Base-by-base conservation (phyloP, 2,797 vertebrate species). In the Anomalospiza imberbis region DNA sequence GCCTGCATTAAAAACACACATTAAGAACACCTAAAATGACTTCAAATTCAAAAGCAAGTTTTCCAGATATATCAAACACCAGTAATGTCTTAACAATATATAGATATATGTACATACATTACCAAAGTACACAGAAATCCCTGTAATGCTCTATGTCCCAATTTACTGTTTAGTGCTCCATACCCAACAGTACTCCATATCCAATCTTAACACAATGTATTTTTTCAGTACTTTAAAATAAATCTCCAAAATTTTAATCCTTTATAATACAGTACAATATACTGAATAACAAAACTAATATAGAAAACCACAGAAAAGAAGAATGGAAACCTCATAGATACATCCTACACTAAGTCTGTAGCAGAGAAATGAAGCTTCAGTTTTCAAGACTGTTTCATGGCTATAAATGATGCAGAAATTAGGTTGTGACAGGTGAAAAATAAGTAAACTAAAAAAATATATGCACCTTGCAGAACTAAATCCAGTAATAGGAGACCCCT, bases 51-150 rank as follows among this genome's bases (percentile, higher is more conserved):
- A 65, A 84, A 66, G 13, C 13, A 84, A 81, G 22, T 55, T 50
- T 89, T 73, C 24, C 22, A 79, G 54, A 62, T n/a, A 42, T 2
- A 81, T 26, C 20, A 22, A 67, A 61, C 9, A 68, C 34, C 62
- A 73, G 10, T 13, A 62, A 76, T 28, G 10, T 13, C 11, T 76
- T 29, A 60, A 50, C 18, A 22, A 70, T 31, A 40, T 1, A 51
- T 0, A 75, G 1, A 47, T 26, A 28, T 2, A 53, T 5, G 11
- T 14, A 53, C 18, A 29, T 15, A 32, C 12, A 45, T 47, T n/a
- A 73, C 13, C 0, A 0, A 87, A 63, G 26, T 17, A 71, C 8
- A 29, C 0, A 79, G 51, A 34, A 86, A 78, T 48, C 15, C 13
- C 13, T 67, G 5, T n/a, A 78, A 82, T 4, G 19, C 6, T 65